Base-by-base conservation (phyloP, 2,113 vertebrate genomes). In the Cepphus grylle region DNA sequence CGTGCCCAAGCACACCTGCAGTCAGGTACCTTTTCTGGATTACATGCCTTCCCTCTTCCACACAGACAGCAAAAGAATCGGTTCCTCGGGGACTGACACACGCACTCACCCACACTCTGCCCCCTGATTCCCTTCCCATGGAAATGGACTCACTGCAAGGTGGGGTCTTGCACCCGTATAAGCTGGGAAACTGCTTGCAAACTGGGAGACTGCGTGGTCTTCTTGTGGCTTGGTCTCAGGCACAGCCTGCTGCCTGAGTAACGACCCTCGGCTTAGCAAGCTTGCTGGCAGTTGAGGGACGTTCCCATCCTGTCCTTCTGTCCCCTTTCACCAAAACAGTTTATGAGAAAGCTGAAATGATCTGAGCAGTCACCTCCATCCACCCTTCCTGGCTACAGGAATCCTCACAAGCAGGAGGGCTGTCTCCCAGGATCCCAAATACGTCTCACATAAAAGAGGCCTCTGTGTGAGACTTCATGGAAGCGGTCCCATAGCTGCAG, bases 121-220 rank as follows among this genome's bases (percentile, higher is more conserved):
- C 20, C 12, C 25, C 19, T 67, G 45, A 29, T 65, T 55, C 58
- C 58, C 40, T 42, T 90, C 59, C 56, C n/a, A 55, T 18, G 9
- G 17, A 88, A 70, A 77, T 1, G 3, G 78, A 76, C 36, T 82
- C 40, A n/a, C 19, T 73, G 40, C 36, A 72, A 79, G 34, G 50
- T 72, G 27, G 22, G 8, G 7, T 79, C 43, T 72, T 1, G 0
- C 19, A 67, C 6, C 40, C 2, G 1, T 38, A 43, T 53, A 87
- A 87, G 23, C 30, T 82, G 53, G 43, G 26, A 91, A 91, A 55
- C 52, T 5, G 30, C 32, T 25, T 5, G 16, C 45, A 53, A 88
- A 86, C 32, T 23, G 40, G 25, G 15, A 81, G 29, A 86, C 40
- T 8, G 11, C 47, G n/a, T 26, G 19, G 25, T 62, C 19, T 67